Conservation (phyloP, 2,797 vertebrate species). For the Pyrocephalus nanus region DNA sequence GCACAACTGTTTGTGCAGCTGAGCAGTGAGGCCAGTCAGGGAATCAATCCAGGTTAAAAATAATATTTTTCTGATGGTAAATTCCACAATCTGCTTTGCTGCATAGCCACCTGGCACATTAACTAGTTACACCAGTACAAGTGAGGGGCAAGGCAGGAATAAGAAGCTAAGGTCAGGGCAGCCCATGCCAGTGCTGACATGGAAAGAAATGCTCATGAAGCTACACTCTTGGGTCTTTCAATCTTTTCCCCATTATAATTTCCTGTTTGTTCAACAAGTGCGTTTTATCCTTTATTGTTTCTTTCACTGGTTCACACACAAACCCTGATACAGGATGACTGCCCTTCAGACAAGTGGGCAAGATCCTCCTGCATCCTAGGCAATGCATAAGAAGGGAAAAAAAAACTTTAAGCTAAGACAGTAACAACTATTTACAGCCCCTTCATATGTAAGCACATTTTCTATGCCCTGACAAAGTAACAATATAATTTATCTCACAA, state of each 20-base stretch:
- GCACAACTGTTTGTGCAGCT: constrained; percentile 68
- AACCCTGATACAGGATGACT: background rate
- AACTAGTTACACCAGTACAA: constrained; percentile 23
- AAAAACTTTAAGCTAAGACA: background rate
- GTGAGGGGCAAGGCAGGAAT: background rate
- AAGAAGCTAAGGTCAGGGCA: constrained; percentile 16
- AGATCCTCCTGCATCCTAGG: background rate
- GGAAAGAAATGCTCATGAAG: constrained; percentile 28
- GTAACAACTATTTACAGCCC: background rate
- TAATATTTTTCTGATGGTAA: constrained; percentile 69
- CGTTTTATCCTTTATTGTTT: background rate
- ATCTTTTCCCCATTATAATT: background rate
- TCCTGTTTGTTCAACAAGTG: background rate
- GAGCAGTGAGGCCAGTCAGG: constrained; percentile 18
- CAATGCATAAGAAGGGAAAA: background rate
- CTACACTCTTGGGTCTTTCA: background rate
- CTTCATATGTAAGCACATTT: background rate
- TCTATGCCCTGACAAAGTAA: background rate
- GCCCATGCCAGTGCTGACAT: background rate
- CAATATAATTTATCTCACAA: background rate
- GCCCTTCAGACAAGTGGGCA: background rate
- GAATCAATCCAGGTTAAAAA: constrained; percentile 64
- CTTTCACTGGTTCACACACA: background rate
- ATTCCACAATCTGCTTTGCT: constrained; percentile 54
- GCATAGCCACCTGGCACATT: constrained; percentile 55